phyloP scores from a whole-genome alignment of 2,113 vertebrate species.

The Macquaria ambigua region DNA sequence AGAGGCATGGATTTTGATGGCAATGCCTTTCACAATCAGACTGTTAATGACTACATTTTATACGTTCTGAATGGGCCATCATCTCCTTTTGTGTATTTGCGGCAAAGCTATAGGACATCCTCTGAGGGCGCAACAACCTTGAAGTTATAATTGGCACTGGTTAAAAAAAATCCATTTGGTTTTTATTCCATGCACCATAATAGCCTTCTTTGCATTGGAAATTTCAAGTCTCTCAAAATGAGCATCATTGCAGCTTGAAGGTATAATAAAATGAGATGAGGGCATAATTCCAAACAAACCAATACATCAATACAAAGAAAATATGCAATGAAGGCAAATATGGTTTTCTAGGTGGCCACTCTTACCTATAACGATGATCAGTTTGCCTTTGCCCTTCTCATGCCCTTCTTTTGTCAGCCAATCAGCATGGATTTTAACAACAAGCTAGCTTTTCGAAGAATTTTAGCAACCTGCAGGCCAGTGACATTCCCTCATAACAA shows the following conservation, averaged over 20 bases:
- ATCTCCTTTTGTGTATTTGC: constrained; percentile 5
- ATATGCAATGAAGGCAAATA: constrained; percentile 6
- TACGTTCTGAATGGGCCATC: neutral
- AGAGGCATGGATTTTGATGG: constrained; percentile 9
- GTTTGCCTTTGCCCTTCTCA: neutral
- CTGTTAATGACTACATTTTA: constrained; percentile 28
- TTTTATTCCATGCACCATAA: constrained; percentile 40
- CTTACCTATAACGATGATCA: neutral
- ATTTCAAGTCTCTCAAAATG: constrained; percentile 21
- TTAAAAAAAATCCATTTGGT: constrained; percentile 47
- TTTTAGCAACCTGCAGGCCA: constrained; percentile 33
- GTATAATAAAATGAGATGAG: constrained; percentile 27
- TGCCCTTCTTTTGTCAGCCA: constrained; percentile 4
- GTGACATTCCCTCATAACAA: constrained; percentile 32
- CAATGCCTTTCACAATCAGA: neutral
- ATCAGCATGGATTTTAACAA: constrained; percentile 31
- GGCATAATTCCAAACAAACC: constrained; percentile 14
- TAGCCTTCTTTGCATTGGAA: constrained; percentile 13
- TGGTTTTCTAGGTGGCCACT: neutral
- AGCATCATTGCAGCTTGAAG: neutral
- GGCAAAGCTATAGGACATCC: constrained; percentile 11
- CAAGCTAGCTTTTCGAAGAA: neutral
- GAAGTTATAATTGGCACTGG: constrained; percentile 20
- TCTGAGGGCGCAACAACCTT: constrained; percentile 20
- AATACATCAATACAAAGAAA: constrained; percentile 4